Base-by-base conservation (phyloP, 2,113 vertebrate species). In the Pavo muticus region DNA sequence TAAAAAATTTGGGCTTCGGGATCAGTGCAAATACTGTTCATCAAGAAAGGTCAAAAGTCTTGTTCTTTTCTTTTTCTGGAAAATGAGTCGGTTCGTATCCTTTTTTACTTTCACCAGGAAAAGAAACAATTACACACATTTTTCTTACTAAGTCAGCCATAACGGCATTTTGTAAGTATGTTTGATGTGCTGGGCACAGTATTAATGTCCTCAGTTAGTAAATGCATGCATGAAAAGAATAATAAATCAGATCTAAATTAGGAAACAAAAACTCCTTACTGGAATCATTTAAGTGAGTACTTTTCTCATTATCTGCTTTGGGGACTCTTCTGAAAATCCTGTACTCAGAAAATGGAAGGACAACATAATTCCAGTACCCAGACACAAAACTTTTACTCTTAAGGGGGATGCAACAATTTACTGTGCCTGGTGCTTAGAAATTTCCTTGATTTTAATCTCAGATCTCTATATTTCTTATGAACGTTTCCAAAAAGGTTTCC, bases 1-100 rank as follows among this genome's bases (percentile, higher is more conserved):
- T 92, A 21, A 91, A 89, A 91, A 67, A 82, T 7, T 18, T 72
- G 44, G 40, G 73, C 88, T 93, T 93, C 35, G 48, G 52, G 48
- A 63, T 90, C 45, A 48, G 16, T 44, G 44, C 19, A 73, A 9
- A 32, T 11, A 32, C 0, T 54, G 25, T 30, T 84, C 44, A 78
- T 82, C 45, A 72, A 61, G 48, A 45, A 52, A 85, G 27, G 63
- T 68, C 44, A 85, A 70, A 91, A 77, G 5, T 63, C 24, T 82
- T 13, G 1, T 39, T 18, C 70, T 13, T 44, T 64, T 76, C 29
- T 19, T 20, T 32, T n/a, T 70, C 42, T 74, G 54, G 21, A 70
- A 79, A 78, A 67, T 2, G 8, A 72, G 67, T n/a, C 6, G 9
- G 19, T 77, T 83, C 88, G 16, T 6, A 72, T 60, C 32, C 18